A percentile compares a stretch with the other conserved stretches of the same genome.
These are phyloP conservation scores for Pherbina coryleti DNA, from an alignment of 2,888 invertebrate species.

Conservation along the genomic window DNA sequence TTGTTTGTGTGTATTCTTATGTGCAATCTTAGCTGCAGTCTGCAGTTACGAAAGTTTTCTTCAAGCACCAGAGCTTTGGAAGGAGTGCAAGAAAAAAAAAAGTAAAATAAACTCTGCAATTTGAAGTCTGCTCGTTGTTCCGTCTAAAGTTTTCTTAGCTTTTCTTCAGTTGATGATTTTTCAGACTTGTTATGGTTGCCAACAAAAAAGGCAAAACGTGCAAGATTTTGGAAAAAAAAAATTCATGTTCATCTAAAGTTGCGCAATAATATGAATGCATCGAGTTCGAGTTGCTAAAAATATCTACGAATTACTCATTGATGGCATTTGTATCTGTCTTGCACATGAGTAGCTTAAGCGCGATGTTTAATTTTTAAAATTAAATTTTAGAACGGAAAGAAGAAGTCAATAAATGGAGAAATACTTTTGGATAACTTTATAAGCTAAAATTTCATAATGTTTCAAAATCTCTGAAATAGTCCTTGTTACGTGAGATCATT, in stretches of 20 bases:
- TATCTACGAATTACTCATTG: no score
- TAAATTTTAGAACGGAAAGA: no score
- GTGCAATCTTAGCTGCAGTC: background rate
- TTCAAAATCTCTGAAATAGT: no score
- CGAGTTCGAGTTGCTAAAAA: background rate
- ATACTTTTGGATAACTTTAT: background rate
- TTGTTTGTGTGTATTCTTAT: background rate
- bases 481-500: no score
- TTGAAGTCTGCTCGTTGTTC: background rate
- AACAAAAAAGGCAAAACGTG: background rate
- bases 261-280: background rate
- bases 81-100: background rate
- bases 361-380: no score
- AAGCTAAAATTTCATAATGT: background rate
- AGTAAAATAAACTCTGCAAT: slow-evolving; percentile 16
- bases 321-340: no score
- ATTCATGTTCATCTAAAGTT: background rate
- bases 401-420: background rate
- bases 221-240: background rate
- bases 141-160: background rate
- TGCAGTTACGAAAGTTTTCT: background rate
- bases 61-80: background rate
- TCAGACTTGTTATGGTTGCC: background rate
- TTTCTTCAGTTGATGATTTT: background rate
- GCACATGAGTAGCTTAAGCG: no score